Evolutionary conservation across 2,113 vertebrate species (phyloP).

Genomic region (Serilophus lunatus): DNA sequence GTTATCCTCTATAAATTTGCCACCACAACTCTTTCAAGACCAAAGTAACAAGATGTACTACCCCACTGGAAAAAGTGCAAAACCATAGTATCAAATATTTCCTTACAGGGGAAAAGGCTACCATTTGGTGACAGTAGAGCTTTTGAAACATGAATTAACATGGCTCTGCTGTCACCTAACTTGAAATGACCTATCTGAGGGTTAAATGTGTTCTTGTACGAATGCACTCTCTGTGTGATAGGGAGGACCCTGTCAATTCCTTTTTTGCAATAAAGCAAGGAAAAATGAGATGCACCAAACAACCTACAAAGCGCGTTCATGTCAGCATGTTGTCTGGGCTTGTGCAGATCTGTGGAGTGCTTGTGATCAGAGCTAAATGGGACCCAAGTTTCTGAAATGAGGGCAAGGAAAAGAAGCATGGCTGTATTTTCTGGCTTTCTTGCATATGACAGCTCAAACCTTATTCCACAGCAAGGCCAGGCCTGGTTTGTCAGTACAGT

Average conservation of each 20-base stretch:
- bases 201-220: not conserved
- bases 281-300: not conserved
- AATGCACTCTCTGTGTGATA: not conserved
- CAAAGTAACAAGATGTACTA: not conserved
- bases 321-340: not conserved
- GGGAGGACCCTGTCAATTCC: not conserved
- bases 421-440: not conserved
- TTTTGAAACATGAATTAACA: not conserved
- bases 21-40: not conserved
- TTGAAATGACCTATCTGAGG: not conserved
- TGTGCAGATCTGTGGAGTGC: not conserved
- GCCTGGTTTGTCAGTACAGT: not conserved
- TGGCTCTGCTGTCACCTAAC: not conserved
- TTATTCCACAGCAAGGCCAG: not conserved
- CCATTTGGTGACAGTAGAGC: not conserved
- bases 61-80: not conserved
- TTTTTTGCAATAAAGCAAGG: not conserved
- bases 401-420: not conserved
- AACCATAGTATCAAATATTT: not conserved
- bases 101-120: not conserved
- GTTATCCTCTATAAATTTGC: not conserved
- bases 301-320: not conserved
- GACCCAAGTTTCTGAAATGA: not conserved
- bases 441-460: not conserved
- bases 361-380: not conserved